Conservation (phyloP, 2,797 vertebrate genomes). For the Myotis planiceps region DNA sequence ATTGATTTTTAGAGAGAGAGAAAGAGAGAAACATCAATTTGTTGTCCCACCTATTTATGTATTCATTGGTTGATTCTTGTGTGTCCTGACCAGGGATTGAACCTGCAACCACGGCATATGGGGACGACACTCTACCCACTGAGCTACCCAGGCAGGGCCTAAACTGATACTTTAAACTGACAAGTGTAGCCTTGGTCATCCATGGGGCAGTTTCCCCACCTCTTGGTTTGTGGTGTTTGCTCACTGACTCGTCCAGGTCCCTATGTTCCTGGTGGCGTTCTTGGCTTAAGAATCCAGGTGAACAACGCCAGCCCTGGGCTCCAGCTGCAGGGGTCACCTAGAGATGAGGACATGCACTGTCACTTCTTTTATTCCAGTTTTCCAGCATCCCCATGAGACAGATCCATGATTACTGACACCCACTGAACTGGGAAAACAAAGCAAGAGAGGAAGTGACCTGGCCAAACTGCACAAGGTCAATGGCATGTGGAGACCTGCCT, state of each 20-base stretch:
- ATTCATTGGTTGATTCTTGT: neutral
- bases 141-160: neutral
- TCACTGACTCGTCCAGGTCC: neutral
- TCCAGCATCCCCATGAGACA: neutral
- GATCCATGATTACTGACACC: neutral
- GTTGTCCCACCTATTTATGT: neutral
- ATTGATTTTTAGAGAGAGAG: neutral
- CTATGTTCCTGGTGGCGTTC: rapidly evolving
- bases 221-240: neutral
- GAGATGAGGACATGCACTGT: neutral
- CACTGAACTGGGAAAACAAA: neutral
- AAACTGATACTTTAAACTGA: neutral
- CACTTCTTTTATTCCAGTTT: neutral
- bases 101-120: neutral
- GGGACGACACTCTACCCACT: neutral
- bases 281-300: neutral
- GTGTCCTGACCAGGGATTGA: neutral
- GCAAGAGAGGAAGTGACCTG: neutral
- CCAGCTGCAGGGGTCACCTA: neutral
- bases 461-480: neutral
- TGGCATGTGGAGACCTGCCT: neutral
- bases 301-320: neutral
- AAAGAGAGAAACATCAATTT: neutral
- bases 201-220: neutral
- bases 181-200: neutral